Evolutionary conservation across 2,888 invertebrate genomes (phyloP).

Genomic region (Dendrolimus pini): DNA sequence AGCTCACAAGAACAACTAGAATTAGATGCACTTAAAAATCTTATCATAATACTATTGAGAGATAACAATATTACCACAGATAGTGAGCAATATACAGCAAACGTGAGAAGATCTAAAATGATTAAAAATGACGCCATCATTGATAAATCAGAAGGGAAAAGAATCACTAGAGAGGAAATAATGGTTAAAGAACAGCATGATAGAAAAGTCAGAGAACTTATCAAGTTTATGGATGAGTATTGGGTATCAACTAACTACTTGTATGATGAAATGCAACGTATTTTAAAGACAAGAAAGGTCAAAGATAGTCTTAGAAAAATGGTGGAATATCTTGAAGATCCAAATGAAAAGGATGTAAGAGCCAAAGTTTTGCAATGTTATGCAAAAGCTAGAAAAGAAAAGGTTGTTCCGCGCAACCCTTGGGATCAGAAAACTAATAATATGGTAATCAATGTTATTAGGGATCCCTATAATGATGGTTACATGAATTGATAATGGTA

Average conservation of each 20-base stretch:
- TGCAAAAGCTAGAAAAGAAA: not conserved
- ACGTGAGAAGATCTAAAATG: conserved; percentile 4
- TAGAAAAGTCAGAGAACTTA: conserved; percentile 21
- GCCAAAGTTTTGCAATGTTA: conserved; percentile 20
- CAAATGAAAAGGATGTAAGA: conserved; percentile 13
- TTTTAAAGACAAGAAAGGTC: conserved; percentile 16
- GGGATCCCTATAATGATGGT: conserved; percentile 26
- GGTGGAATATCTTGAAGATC: conserved; percentile 25
- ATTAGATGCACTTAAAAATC: too few species aligned
- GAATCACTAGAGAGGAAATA: not conserved
- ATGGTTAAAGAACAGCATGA: conserved; percentile 13
- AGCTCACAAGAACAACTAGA: too few species aligned
- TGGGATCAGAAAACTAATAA: conserved; percentile 23
- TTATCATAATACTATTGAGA: too few species aligned
- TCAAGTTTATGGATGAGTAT: conserved; percentile 19
- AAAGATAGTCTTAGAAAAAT: conserved; percentile 31
- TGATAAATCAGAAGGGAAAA: too few species aligned
- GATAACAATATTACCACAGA: too few species aligned
- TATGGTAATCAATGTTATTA: conserved; percentile 23
- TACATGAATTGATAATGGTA: conserved; percentile 11
- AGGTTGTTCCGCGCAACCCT: not conserved
- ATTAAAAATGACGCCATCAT: not conserved
- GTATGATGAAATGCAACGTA: conserved; percentile 32
- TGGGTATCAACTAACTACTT: conserved; percentile 28
- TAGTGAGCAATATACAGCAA: not conserved